phyloP scores from a whole-genome alignment of 2,888 invertebrate species.

The Eledone cirrhosa region DNA sequence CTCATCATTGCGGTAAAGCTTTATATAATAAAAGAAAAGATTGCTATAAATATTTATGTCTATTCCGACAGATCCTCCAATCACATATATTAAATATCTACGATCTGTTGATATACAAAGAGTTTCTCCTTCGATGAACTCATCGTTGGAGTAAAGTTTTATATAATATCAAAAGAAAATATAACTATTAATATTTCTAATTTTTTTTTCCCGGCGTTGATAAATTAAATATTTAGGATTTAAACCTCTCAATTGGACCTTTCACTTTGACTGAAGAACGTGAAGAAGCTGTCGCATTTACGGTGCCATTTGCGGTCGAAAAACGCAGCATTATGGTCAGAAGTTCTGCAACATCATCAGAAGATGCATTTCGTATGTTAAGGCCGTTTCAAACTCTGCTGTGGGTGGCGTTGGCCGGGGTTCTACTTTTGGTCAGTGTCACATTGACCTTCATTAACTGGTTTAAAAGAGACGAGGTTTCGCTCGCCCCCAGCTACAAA shows the following conservation, averaged over 20 bases:
- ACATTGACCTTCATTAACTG: neutral
- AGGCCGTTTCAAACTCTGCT: neutral
- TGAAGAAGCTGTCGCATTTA: constrained; percentile 1
- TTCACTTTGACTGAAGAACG: constrained; percentile 20
- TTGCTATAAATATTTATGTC: neutral
- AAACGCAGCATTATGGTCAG: neutral
- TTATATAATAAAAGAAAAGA: neutral
- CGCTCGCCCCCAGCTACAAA: neutral
- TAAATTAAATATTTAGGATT: neutral
- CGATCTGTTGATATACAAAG: neutral
- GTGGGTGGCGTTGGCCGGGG: neutral
- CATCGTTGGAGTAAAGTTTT: too few species aligned
- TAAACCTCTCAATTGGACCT: constrained; percentile 15
- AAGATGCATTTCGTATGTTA: neutral
- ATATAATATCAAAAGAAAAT: neutral
- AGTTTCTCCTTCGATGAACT: too few species aligned
- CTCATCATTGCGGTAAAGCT: too few species aligned
- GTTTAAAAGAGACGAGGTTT: neutral
- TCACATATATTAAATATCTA: neutral
- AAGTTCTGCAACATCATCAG: neutral
- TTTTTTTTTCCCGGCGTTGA: neutral
- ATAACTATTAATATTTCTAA: neutral
- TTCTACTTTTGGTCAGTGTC: neutral
- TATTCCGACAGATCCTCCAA: neutral
- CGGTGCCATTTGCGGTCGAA: constrained; percentile 16